phyloP scores from a whole-genome alignment of 2,888 invertebrate genomes.

The Brassicogethes aeneus region DNA sequence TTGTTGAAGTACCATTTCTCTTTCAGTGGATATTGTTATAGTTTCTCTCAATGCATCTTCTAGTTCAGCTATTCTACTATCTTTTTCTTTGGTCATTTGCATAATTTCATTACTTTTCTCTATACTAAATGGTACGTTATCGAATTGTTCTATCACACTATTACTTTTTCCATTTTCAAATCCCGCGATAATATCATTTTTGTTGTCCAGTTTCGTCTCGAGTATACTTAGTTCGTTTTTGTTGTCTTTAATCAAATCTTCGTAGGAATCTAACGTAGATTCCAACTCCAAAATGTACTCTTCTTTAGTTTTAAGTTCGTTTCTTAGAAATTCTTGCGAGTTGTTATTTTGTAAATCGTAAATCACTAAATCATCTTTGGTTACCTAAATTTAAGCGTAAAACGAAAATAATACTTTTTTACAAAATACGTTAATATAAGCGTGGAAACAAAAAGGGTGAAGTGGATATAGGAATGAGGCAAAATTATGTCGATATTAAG shows the following conservation, averaged over 20 bases:
- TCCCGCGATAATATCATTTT: slow-evolving; percentile 22
- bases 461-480: slow-evolving; percentile 35
- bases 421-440: slow-evolving; percentile 11
- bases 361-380: slow-evolving; percentile 3
- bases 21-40: slow-evolving; percentile 59
- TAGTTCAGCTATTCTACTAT: slow-evolving; percentile 61
- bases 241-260: slow-evolving; percentile 46
- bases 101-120: slow-evolving; percentile 17
- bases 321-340: slow-evolving; percentile 17
- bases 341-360: slow-evolving; percentile 16
- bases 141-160: slow-evolving; percentile 18
- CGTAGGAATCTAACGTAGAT: slow-evolving; percentile 46
- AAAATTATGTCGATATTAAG: slow-evolving; percentile 25
- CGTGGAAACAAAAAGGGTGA: slow-evolving; percentile 16
- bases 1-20: slow-evolving; percentile 54
- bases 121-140: slow-evolving; percentile 6
- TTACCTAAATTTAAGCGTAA: slow-evolving; percentile 14
- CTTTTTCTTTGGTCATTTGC: slow-evolving; percentile 41
- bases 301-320: slow-evolving; percentile 21
- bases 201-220: slow-evolving; percentile 24
- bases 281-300: slow-evolving; percentile 40
- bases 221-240: slow-evolving; percentile 35
- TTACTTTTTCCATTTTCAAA: slow-evolving; percentile 20
- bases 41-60: slow-evolving; percentile 80
- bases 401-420: slow-evolving; percentile 11